phyloP scores from a whole-genome alignment of 2,888 invertebrate genomes.

The Lithodes maja region DNA sequence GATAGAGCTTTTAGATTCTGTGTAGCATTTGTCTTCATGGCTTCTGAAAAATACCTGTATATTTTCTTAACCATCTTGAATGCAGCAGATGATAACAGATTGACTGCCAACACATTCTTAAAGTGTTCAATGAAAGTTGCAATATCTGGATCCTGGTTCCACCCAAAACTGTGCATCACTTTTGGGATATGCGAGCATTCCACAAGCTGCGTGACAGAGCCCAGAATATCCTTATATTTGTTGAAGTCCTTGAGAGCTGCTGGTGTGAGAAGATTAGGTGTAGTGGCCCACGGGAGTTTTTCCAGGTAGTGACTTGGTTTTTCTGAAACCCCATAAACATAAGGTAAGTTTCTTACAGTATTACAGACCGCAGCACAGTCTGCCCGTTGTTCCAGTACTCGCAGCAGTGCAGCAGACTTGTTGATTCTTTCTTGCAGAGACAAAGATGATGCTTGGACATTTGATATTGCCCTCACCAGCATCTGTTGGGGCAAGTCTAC shows the following conservation, averaged over 20 bases:
- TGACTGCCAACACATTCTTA: neutral
- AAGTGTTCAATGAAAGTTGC: neutral
- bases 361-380: slow-evolving; percentile 24
- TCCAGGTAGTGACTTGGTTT: slow-evolving; percentile 24
- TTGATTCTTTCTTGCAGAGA: neutral
- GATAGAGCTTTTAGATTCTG: neutral
- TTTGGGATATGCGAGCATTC: neutral
- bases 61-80: slow-evolving; percentile 22
- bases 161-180: neutral
- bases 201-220: slow-evolving; percentile 6
- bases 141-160: neutral
- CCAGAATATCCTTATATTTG: neutral
- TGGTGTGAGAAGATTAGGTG: neutral
- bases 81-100: neutral
- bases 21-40: neutral
- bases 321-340: slow-evolving; percentile 36
- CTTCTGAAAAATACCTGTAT: neutral
- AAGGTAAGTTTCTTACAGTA: slow-evolving; percentile 10
- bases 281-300: slow-evolving; percentile 26
- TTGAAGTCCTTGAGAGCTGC: neutral
- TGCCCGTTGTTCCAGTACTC: slow-evolving; percentile 9
- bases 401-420: slow-evolving; percentile 25
- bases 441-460: neutral
- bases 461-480: slow-evolving; percentile 8
- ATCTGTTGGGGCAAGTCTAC: slow-evolving; percentile 3